phyloP scores from a whole-genome alignment of 2,113 vertebrate species.

The zebrafish (Danio rerio) region DNA sequence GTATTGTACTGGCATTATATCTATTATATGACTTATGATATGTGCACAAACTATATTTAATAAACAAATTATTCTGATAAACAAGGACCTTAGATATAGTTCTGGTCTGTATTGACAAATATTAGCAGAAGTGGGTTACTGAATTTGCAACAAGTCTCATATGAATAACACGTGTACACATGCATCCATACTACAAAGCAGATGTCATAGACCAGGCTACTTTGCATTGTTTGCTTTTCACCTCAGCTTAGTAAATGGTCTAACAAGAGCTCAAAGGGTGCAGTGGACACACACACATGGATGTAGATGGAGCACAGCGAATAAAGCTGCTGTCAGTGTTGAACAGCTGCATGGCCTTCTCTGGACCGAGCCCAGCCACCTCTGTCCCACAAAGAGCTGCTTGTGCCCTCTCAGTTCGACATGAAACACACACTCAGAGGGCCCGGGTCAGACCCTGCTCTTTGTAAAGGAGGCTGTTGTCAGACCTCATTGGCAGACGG shows the following conservation, averaged over 20 bases:
- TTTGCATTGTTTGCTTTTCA: not conserved
- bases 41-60: no score
- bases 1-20: no score
- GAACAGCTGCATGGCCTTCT: slow-evolving; percentile 77
- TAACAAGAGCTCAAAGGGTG: slow-evolving; percentile 5
- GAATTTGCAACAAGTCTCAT: no score
- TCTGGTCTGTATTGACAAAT: no score
- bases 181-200: not conserved
- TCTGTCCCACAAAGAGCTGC: slow-evolving; percentile 77
- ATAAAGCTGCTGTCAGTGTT: slow-evolving; percentile 65
- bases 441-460: slow-evolving; percentile 43
- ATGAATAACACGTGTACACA: no score
- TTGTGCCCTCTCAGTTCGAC: slow-evolving; percentile 71
- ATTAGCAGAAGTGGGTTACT: no score
- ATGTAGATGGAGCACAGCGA: slow-evolving; percentile 25
- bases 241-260: not conserved
- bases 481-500: slow-evolving; percentile 24
- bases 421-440: slow-evolving; percentile 70
- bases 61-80: no score
- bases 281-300: slow-evolving; percentile 23
- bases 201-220: not conserved
- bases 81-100: no score
- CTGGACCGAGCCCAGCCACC: slow-evolving; percentile 76
- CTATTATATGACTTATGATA: no score
- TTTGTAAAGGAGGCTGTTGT: slow-evolving; percentile 41